A percentile compares a stretch with the other conserved stretches of the same genome.
Conservation (phyloP, 1,140 invertebrate species). For the Diachasmimorpha longicaudata region DNA sequence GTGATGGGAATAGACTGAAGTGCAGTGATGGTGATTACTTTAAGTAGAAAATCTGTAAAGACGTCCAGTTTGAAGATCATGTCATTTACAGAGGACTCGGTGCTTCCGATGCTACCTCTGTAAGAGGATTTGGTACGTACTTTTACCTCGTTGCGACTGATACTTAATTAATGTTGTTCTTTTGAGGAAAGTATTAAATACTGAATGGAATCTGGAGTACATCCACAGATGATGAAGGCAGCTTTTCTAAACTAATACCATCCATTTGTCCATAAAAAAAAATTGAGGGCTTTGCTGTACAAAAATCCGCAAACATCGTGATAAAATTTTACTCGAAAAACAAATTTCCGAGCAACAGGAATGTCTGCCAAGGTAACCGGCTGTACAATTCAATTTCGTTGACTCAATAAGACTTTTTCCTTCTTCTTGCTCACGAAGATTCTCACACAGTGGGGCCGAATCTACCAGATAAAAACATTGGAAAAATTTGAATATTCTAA, state of each 20-base stretch:
- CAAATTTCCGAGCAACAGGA: neutral
- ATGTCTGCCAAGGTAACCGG: slow-evolving; percentile 2
- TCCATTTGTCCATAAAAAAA: too few relatives aligned
- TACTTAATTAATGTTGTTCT: neutral
- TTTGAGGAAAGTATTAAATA: neutral
- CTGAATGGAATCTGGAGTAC: neutral
- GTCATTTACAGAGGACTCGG: neutral
- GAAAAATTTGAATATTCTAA: slow-evolving; percentile 29
- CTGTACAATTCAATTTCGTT: slow-evolving; percentile 11
- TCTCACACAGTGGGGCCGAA: neutral
- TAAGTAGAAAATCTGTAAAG: neutral
- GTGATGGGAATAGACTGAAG: neutral
- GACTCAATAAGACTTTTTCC: slow-evolving; percentile 4
- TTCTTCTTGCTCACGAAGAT: neutral
- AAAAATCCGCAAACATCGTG: neutral
- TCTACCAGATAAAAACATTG: slow-evolving; percentile 13
- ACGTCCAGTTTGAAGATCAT: neutral
- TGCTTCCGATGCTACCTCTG: neutral
- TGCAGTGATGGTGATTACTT: neutral
- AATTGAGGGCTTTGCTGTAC: too few relatives aligned
- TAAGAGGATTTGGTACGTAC: neutral
- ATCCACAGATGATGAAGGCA: neutral
- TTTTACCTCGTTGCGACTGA: neutral
- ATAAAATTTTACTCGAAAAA: neutral
- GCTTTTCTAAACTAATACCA: too few relatives aligned